Base-by-base conservation (phyloP, 35 echinoderm and acorn worm species). In the Amphiura filiformis region DNA sequence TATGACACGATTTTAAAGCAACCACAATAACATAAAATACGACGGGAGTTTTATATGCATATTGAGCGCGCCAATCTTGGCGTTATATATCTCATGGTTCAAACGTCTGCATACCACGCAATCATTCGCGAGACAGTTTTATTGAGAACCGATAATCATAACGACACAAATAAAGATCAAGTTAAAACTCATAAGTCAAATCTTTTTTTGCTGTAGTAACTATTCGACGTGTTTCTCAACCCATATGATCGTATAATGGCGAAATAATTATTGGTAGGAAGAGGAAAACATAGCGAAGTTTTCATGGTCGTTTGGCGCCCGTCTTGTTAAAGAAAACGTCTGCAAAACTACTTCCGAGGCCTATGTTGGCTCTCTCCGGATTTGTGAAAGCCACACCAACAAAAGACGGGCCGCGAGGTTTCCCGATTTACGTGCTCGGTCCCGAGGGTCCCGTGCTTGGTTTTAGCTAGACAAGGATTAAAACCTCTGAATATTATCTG, bases 301-400 rank as follows among this genome's bases (percentile, higher is more conserved):
- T 52, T 70, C 61, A 70, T 70, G 61, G 61, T 70, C 61, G 61
- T 70, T 70, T 70, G 61, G 61, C 61, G 61, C 61, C 61, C 61
- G 61, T 70, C 61, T 70, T 70, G 61, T 70, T 70, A 70, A 23
- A 70, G 61, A 4, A 70, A 70, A 70, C 61, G 61, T 70, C 61
- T 70, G 61, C 61, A 70, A 70, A 70, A 26, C 61, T 70, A 70
- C 61, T 70, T 70, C 61, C 7, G 61, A 70, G 61, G 61, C 61
- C 61, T 70, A 70, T 5, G 61, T 70, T 70, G 61, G 61, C 61
- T 70, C 61, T 70, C 61, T 18, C 61, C 26, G 61, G 61, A 70
- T 70, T 70, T 70, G 61, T 26, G 3, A 23, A 70, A 70, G 61
- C 61, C 61, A 70, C 28, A 26, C 28, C 61, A 70, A 70, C 61